phyloP scores from a whole-genome alignment of 2,888 invertebrate species.

The Hetaerina titia region DNA sequence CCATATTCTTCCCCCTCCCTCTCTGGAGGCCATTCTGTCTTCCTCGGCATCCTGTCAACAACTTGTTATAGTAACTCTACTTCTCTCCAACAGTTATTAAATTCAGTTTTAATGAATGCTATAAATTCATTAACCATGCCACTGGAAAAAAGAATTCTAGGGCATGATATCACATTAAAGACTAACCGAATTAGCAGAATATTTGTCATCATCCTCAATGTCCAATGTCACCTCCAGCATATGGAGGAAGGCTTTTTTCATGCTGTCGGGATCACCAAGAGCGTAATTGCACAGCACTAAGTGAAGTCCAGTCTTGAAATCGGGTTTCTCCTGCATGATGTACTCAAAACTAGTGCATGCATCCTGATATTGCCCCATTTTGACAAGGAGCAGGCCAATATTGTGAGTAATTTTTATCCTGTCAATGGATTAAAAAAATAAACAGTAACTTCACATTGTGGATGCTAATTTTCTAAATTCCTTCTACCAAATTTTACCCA shows the following conservation, averaged over 20 bases:
- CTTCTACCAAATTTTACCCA: no score
- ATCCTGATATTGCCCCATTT: slow-evolving; percentile 97
- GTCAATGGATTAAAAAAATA: slow-evolving; percentile 71
- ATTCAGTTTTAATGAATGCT: no score
- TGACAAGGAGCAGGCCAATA: slow-evolving; percentile 95
- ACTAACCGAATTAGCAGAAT: slow-evolving; percentile 78
- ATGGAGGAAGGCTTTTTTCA: slow-evolving; percentile 94
- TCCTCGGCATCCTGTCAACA: no score
- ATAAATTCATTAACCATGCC: no score
- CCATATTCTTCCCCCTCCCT: no score
- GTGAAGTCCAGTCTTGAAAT: slow-evolving; percentile 93
- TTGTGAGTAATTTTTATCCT: slow-evolving; percentile 99
- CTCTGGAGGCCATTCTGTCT: no score
- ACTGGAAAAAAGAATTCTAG: not conserved
- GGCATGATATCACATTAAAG: not conserved
- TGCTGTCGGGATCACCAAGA: slow-evolving; percentile 94
- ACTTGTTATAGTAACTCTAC: no score
- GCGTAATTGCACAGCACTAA: slow-evolving; percentile 93
- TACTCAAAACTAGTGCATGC: slow-evolving; percentile 98
- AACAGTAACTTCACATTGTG: no score
- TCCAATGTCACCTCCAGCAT: slow-evolving; percentile 92
- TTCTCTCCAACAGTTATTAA: no score
- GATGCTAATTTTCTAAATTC: no score
- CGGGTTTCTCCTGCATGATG: slow-evolving; percentile 97
- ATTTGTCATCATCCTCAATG: slow-evolving; percentile 89